Base-by-base conservation (phyloP, 1,140 invertebrate genomes). In the Penaeus japonicus region DNA sequence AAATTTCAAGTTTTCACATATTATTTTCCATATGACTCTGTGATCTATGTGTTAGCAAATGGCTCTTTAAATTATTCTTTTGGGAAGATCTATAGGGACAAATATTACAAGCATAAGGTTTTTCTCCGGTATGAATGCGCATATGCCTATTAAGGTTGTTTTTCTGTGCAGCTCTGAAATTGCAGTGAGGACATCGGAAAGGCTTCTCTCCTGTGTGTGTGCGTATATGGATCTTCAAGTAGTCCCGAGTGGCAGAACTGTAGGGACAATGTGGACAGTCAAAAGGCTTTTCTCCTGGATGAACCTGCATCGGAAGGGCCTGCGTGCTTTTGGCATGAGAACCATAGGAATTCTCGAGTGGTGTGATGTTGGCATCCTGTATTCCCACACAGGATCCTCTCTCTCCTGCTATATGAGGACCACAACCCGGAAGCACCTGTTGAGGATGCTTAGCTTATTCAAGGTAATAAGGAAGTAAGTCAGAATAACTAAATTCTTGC, bases 151-250 rank as follows among this genome's bases (percentile, higher is more conserved):
- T 59, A 39, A 84, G 81, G 27, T 84, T 84, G 30, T 84, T 65
- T 65, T 84, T 84, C 55, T 65, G 62, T 30, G 81, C 81, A 54
- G 59, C 62, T 59, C 81, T 59, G 59, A 84, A 65, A 18, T n/a
- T 59, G 92, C 96, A 96, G 90, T 95, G 93, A 15, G 94, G 94
- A 91, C 96, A 96, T 79, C 94, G 93, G 91, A 96, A 96, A 0
- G 95, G 94, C 89, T 95, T 95, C 70, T 95, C 94, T 62, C 96
- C 96, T 17, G 95, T 95, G 91, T 97, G 96, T 85, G 81, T 84
- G 24, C 62, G 55, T 32, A 84, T 84, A 84, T 84, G 81, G 24
- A 59, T 59, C 30, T 59, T 35, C 81, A 84, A 84, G 81, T 84
- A 59, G 55, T 65, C 77, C 73, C 65, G 80, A 10, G 57, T 27